Evolutionary conservation across 2,113 vertebrate genomes (phyloP).

Genomic region (Poeciliopsis occidentalis): DNA sequence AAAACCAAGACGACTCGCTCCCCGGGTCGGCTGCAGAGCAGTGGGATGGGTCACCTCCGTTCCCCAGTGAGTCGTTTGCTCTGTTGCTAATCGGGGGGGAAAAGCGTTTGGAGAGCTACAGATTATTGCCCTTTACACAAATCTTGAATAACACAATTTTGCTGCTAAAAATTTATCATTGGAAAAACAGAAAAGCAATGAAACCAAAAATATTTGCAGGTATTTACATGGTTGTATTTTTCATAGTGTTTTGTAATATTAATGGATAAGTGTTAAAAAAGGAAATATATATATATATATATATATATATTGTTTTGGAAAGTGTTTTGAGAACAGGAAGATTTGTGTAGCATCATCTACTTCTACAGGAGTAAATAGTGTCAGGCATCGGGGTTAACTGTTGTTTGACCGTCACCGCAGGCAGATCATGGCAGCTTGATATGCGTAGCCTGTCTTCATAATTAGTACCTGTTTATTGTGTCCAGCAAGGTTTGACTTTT

Average conservation of each 20-base stretch:
- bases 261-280: constrained; percentile 39
- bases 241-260: constrained; percentile 56
- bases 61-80: no score
- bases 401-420: constrained; percentile 72
- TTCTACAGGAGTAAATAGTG: constrained; percentile 78
- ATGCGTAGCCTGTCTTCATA: constrained; percentile 64
- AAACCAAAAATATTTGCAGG: constrained; percentile 14
- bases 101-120: constrained; percentile 18
- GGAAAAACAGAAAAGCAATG: constrained; percentile 17
- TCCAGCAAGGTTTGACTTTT: constrained; percentile 61
- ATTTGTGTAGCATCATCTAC: constrained; percentile 59
- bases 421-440: constrained; percentile 58
- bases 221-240: constrained; percentile 59
- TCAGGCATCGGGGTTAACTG: constrained; percentile 78
- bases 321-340: constrained; percentile 46
- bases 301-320: constrained; percentile 21
- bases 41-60: no score
- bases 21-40: no score
- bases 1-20: no score
- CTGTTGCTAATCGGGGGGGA: neutral
- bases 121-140: constrained; percentile 84
- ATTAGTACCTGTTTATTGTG: constrained; percentile 80
- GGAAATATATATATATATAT: no score
- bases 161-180: constrained; percentile 42
- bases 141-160: constrained; percentile 72